Evolutionary conservation across 2,888 invertebrate species (phyloP), one percentile per base, ranked within the genome.

Genomic region (Blastobasis lacticolella): DNA sequence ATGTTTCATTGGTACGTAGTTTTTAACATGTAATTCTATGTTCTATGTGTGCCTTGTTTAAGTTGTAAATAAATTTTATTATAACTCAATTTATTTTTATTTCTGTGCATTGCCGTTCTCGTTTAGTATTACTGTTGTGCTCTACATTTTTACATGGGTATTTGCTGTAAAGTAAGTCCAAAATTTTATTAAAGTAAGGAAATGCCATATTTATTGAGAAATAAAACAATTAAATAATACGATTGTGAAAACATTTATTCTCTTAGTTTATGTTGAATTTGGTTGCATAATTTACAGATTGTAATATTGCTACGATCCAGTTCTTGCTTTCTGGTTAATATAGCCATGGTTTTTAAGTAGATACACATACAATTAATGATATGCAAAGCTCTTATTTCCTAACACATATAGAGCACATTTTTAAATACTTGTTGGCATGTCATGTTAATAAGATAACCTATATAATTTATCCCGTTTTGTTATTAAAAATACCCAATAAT

Each of bases 401-500:
- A 44, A 4, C 10, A 60, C 57, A 60, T n/a, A n/a, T 73, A 67
- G 64, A 58, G 62, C 59, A 64, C 62, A 59, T 67, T 67, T 56
- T 62, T 80, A 81, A 82, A 81, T 82, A 79, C 81, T 71, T 73
- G 64, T 75, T 71, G 79, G 78, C 76, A 79, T 80, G 78, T 79
- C 73, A 74, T 75, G 72, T 73, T 64, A 60, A 59, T 61, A 51
- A 50, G 54, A 48, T 55, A 23, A 23, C 23, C 23, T 23, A 23
- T 23, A 2, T 23, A 2, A 23, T 23, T 23, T 23, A 3, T 23
- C 23, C 23, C 23, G 23, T 23, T 23, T 23, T 23, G 23, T 23
- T 23, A 23, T 23, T 23, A 2, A 23, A 23, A 23, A 23, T 23
- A 23, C 23, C 23, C 23, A 23, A 23, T 23, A 23, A 23, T 23